Percentiles rank a stretch among this genome's conserved stretches.
phyloP scores from a whole-genome alignment of 2,797 vertebrate species.

The Darevskia nairensis region DNA sequence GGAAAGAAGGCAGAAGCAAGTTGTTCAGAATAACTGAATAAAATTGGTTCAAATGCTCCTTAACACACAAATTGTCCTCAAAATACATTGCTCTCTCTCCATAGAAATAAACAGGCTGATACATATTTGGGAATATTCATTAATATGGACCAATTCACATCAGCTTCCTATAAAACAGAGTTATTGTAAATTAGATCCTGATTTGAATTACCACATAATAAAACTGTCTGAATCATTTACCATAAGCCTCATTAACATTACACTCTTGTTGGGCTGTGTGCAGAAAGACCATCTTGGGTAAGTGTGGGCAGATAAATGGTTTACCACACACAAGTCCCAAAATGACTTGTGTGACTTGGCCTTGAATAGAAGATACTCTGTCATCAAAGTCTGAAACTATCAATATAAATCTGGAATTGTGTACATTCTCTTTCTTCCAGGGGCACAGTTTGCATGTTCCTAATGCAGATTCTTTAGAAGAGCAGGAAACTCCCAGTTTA shows the following conservation, averaged over 20 bases:
- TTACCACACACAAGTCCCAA: not conserved
- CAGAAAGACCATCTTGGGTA: not conserved
- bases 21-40: constrained; percentile 90
- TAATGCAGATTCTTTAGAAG: not conserved
- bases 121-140: constrained; percentile 45
- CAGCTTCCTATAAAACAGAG: not conserved
- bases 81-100: constrained; percentile 13
- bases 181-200: not conserved
- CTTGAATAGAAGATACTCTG: constrained; percentile 26
- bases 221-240: constrained; percentile 9
- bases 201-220: not conserved
- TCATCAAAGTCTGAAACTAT: constrained; percentile 31
- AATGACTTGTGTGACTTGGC: not conserved
- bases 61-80: constrained; percentile 37
- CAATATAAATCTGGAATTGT: constrained; percentile 13
- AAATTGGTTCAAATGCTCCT: constrained; percentile 34
- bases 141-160: constrained; percentile 29
- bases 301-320: not conserved
- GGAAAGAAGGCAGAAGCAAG: constrained; percentile 98
- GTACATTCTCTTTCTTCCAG: not conserved
- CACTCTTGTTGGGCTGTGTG: not conserved
- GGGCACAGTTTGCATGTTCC: not conserved
- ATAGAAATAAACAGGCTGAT: not conserved
- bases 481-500: not conserved
- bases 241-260: not conserved